Evolutionary conservation across 2,888 invertebrate species (phyloP).

Genomic region (Synanthedon vespiformis): DNA sequence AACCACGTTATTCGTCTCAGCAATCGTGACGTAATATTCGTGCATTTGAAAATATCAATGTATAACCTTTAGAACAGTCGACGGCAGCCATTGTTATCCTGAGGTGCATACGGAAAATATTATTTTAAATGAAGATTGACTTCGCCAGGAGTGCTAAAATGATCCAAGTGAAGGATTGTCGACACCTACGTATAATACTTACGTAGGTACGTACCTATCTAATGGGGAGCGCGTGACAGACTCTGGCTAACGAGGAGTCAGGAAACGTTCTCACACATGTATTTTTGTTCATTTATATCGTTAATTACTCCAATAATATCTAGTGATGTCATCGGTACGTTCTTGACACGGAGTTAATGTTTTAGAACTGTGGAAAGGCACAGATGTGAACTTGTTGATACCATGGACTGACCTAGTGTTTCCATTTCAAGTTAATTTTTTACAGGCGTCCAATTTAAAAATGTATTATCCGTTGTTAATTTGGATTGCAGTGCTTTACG

Average conservation of each 20-base stretch:
- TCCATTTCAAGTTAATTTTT: constrained; percentile 1
- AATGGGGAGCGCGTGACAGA: constrained; percentile 49
- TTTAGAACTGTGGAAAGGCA: constrained; percentile 27
- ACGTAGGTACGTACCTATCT: constrained; percentile 7
- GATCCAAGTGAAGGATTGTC: constrained; percentile 8
- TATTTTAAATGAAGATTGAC: not conserved
- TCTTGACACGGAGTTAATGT: constrained; percentile 30
- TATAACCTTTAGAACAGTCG: constrained; percentile 4
- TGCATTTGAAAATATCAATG: constrained; percentile 9
- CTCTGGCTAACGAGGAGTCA: constrained; percentile 13
- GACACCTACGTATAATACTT: constrained; percentile 11
- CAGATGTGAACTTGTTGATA: constrained; percentile 25
- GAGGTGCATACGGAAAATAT: constrained; percentile 1
- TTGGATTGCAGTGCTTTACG: constrained; percentile 13
- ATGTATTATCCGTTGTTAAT: constrained; percentile 14
- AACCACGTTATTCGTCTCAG: not conserved
- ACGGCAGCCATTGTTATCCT: constrained; percentile 1
- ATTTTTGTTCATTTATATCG: constrained; percentile 40
- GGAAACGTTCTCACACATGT: constrained; percentile 18
- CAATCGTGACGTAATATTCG: constrained; percentile 11
- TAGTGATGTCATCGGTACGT: constrained; percentile 42
- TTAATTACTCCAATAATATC: constrained; percentile 37
- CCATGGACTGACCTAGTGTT: constrained; percentile 6
- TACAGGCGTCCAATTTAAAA: constrained; percentile 1
- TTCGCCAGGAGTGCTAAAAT: not conserved